phyloP scores from a whole-genome alignment of 2,888 invertebrate species.

The Mesorhabditis belari region DNA sequence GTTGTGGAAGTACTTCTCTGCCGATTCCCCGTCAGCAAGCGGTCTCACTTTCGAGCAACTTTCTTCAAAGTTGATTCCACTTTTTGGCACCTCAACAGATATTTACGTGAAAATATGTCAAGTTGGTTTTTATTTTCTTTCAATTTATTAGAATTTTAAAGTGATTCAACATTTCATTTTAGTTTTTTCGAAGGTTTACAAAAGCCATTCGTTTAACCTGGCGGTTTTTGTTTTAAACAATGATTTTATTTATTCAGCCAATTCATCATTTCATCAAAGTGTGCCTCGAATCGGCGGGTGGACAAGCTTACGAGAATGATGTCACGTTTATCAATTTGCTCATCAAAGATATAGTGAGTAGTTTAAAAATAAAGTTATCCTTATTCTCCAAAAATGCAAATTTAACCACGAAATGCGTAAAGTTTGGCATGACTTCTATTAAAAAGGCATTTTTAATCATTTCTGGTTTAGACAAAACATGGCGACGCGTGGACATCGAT shows the following conservation, averaged over 20 bases:
- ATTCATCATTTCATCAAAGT: conserved; percentile 29
- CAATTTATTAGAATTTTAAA: background rate
- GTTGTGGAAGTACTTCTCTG: conserved; percentile 16
- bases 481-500: conserved; percentile 5
- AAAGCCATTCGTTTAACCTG: no score
- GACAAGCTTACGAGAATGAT: conserved; percentile 19
- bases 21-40: background rate
- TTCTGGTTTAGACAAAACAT: background rate
- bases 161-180: no score
- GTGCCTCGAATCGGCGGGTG: conserved; percentile 31
- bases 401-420: background rate
- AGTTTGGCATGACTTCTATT: background rate
- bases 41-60: conserved; percentile 8
- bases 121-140: background rate
- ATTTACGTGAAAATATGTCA: conserved; percentile 11
- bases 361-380: background rate
- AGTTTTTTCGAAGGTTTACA: no score
- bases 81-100: conserved; percentile 14
- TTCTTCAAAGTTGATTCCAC: conserved; percentile 4
- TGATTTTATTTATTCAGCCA: conserved; percentile 23
- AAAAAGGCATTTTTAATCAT: background rate
- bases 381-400: background rate
- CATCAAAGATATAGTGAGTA: conserved; percentile 19
- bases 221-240: background rate
- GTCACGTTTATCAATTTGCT: conserved; percentile 24